Conservation (phyloP, 2,888 invertebrate genomes). For the Eupithecia pulchellata region DNA sequence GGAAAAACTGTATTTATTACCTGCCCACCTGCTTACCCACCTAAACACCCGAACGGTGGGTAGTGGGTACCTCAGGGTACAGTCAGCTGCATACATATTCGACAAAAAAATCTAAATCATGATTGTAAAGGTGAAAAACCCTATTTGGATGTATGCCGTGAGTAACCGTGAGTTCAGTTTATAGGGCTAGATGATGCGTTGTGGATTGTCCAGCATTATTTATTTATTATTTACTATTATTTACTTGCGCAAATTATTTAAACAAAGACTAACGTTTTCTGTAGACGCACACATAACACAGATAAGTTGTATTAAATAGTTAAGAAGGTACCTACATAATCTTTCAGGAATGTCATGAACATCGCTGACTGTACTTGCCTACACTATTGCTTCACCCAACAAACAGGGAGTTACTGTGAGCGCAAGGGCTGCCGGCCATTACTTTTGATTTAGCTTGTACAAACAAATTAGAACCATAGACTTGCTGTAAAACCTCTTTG, state of each 20-base stretch:
- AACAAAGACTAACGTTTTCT: too few species aligned
- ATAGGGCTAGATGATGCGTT: too few species aligned
- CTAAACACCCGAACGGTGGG: slow-evolving; percentile 46
- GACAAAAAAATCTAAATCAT: neutral
- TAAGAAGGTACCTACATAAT: neutral
- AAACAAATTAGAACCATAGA: slow-evolving; percentile 19
- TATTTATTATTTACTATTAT: too few species aligned
- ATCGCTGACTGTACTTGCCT: neutral
- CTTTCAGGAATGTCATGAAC: neutral
- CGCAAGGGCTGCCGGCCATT: slow-evolving; percentile 30
- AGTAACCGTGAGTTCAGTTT: too few species aligned
- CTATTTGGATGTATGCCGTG: too few species aligned
- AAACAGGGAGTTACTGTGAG: slow-evolving; percentile 31
- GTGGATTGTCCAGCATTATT: too few species aligned
- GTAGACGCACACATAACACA: too few species aligned
- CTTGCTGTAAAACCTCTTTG: slow-evolving; percentile 7
- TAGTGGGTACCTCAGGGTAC: neutral
- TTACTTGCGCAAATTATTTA: too few species aligned
- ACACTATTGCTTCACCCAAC: slow-evolving; percentile 41
- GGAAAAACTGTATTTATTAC: slow-evolving; percentile 82
- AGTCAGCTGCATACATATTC: neutral
- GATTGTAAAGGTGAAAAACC: too few species aligned
- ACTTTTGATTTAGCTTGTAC: slow-evolving; percentile 34
- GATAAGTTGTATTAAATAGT: too few species aligned
- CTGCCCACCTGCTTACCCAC: slow-evolving; percentile 64